phyloP scores from a whole-genome alignment of 1,140 invertebrate genomes.

The Halesus radiatus region DNA sequence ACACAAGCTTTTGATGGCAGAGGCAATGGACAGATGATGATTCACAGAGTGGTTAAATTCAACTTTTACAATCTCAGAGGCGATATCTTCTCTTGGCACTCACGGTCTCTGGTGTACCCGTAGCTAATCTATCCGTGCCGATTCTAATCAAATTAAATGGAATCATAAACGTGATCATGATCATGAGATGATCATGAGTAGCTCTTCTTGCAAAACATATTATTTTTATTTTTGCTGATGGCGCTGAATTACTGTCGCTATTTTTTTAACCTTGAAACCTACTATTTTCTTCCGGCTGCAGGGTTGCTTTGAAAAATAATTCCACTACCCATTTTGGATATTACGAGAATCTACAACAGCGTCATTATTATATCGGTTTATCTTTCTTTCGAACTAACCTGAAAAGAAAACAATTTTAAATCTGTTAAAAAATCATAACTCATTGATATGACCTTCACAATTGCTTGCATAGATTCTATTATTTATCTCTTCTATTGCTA shows the following conservation, averaged over 20 bases:
- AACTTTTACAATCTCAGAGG: no score
- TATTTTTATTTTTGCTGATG: neutral
- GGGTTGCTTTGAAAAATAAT: neutral
- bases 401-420: no score
- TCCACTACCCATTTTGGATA: neutral
- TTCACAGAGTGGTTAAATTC: neutral
- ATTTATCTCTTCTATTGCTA: no score
- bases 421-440: no score
- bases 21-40: neutral
- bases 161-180: conserved; percentile 34
- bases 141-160: conserved; percentile 28
- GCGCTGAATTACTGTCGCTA: neutral
- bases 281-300: neutral
- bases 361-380: no score
- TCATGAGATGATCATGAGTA: conserved; percentile 3
- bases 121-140: conserved; percentile 21
- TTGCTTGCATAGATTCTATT: no score
- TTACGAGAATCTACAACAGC: no score
- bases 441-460: no score
- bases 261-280: neutral
- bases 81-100: neutral
- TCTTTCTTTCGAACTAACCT: no score
- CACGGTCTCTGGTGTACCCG: neutral
- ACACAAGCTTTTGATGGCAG: neutral
- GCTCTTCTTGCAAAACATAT: conserved; percentile 5